Percentiles rank a stretch among this genome's conserved stretches.
Evolutionary conservation across 53 echinoderm and acorn worm species (phyloP).

Genomic region (Echinarachnius parma): DNA sequence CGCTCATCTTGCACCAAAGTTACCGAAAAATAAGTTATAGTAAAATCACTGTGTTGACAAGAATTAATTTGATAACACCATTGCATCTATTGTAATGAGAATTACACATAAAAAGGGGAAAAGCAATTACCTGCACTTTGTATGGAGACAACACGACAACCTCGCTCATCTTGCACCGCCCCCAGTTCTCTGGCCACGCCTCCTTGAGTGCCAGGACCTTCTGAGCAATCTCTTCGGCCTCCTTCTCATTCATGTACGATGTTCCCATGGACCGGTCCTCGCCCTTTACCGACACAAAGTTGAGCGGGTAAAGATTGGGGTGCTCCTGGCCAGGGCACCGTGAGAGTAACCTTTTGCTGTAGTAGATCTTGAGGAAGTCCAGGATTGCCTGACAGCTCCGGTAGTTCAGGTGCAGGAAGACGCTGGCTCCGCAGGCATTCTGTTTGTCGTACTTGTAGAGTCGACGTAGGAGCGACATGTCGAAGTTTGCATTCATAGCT

Average conservation of each 20-base stretch:
- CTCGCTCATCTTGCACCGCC: conserved; percentile 45
- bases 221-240: conserved; percentile 68
- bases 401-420: too few species aligned
- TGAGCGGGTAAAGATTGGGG: conserved; percentile 70
- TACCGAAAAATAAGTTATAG: too few species aligned
- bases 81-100: too few species aligned
- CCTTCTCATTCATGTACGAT: conserved; percentile 78
- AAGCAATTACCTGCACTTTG: conserved; percentile 66
- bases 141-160: conserved; percentile 85
- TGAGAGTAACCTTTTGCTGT: background rate
- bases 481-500: too few species aligned
- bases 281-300: conserved; percentile 75
- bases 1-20: conserved; percentile 49
- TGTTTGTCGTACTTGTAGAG: too few species aligned
- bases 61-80: too few species aligned
- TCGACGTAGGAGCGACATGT: too few species aligned
- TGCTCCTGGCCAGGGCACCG: conserved; percentile 51
- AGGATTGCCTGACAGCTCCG: too few species aligned
- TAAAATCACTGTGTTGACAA: too few species aligned
- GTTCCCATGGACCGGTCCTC: conserved; percentile 69
- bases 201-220: conserved; percentile 51
- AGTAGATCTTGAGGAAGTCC: conserved; percentile 35
- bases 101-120: too few species aligned
- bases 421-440: too few species aligned
- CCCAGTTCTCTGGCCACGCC: conserved; percentile 80